These are phyloP conservation scores for Lophotriccus pileatus DNA, from an alignment of 2,797 vertebrate species.

Conservation along the genomic window DNA sequence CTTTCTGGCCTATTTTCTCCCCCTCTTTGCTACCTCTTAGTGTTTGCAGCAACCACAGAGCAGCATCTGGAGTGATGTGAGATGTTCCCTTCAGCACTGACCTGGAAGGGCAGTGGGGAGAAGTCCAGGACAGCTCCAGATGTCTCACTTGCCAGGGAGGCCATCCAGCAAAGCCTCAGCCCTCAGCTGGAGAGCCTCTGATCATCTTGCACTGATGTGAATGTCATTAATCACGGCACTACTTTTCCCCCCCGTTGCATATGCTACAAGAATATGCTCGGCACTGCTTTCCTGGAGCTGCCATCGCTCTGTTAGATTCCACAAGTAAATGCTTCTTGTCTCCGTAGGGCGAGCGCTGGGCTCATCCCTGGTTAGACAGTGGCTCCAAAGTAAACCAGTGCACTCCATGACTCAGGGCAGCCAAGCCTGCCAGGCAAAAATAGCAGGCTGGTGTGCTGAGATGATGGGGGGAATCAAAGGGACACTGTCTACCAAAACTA, in stretches of 20 bases:
- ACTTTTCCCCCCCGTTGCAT: background rate
- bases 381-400: slow-evolving; percentile 17
- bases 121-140: background rate
- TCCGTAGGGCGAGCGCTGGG: background rate
- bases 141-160: accelerated
- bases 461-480: slow-evolving; percentile 39
- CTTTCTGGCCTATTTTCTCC: background rate
- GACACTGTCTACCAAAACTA: slow-evolving; percentile 37
- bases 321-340: background rate
- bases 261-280: background rate
- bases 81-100: background rate
- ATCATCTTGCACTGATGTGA: background rate
- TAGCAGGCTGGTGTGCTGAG: slow-evolving; percentile 12
- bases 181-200: background rate
- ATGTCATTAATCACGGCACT: accelerated
- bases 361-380: background rate
- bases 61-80: background rate
- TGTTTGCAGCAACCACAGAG: background rate
- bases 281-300: background rate
- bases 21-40: background rate
- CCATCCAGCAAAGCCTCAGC: background rate
- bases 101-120: background rate
- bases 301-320: slow-evolving; percentile 50
- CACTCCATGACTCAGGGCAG: background rate
- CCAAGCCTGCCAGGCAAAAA: background rate